Conservation (phyloP, 2,888 invertebrate species). For the Stegana nigrithorax region DNA sequence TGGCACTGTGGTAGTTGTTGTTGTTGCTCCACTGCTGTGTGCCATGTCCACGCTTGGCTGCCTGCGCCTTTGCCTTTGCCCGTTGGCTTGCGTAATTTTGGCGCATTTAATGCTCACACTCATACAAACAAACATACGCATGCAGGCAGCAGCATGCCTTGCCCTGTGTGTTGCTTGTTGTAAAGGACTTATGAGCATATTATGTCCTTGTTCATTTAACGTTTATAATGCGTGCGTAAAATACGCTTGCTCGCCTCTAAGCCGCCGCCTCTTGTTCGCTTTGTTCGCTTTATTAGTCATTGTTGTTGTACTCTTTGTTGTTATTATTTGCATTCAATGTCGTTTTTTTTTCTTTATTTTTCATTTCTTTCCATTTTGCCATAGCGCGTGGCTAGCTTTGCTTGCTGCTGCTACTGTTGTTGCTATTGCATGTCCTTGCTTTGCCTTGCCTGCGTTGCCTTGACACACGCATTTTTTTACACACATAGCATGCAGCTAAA, state of each 20-base stretch:
- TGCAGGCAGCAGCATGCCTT: no score
- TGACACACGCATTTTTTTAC: background rate
- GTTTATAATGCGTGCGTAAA: constrained; percentile 7
- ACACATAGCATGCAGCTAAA: background rate
- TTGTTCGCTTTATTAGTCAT: background rate
- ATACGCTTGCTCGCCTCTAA: background rate
- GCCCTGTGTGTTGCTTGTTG: no score
- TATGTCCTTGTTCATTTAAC: constrained; percentile 8
- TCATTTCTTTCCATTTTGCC: background rate
- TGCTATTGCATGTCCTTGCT: background rate
- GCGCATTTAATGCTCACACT: background rate
- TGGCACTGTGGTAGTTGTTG: no score
- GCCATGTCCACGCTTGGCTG: no score
- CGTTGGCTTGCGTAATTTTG: no score
- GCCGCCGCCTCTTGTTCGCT: background rate
- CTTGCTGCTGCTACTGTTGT: background rate
- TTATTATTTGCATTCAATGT: constrained; percentile 4
- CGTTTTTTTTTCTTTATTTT: no score
- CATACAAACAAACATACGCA: no score
- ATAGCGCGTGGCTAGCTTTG: background rate
- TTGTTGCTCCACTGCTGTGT: no score
- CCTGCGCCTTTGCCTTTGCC: no score
- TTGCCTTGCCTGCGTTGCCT: background rate
- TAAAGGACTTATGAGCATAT: no score
- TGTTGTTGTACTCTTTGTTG: background rate